A percentile compares a stretch with the other conserved stretches of the same genome.
These are phyloP conservation scores for Limnodromus scolopaceus DNA, from an alignment of 2,797 vertebrate genomes.

Conservation along the genomic window DNA sequence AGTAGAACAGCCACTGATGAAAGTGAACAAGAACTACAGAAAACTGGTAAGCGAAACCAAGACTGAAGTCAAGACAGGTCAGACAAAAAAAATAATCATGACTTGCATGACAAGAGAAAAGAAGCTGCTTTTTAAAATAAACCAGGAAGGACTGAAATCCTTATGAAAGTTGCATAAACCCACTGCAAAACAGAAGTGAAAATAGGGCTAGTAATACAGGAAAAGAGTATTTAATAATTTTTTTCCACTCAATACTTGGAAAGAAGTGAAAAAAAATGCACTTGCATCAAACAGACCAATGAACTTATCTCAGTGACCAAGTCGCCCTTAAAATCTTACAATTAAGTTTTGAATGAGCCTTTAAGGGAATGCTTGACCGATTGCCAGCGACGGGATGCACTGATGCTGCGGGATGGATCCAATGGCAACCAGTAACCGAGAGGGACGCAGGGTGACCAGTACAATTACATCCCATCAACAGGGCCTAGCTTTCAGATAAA, in stretches of 20 bases:
- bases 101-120: not conserved
- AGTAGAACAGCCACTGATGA: not conserved
- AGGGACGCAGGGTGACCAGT: not conserved
- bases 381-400: not conserved
- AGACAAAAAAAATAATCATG: not conserved
- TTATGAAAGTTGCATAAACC: not conserved
- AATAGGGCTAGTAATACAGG: not conserved
- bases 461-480: not conserved
- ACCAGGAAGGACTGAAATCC: not conserved
- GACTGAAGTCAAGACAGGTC: not conserved
- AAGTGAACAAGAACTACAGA: not conserved
- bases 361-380: not conserved
- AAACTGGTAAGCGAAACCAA: not conserved
- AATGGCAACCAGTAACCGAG: not conserved
- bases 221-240: not conserved
- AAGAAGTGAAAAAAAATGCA: not conserved
- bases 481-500: not conserved
- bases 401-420: rapidly evolving
- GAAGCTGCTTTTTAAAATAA: not conserved
- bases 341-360: rapidly evolving
- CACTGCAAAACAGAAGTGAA: not conserved
- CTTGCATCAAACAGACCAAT: not conserved
- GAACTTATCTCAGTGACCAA: not conserved
- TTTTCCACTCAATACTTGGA: not conserved
- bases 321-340: not conserved